Conservation (phyloP, 2,113 vertebrate genomes). For the Podilymbus podiceps region DNA sequence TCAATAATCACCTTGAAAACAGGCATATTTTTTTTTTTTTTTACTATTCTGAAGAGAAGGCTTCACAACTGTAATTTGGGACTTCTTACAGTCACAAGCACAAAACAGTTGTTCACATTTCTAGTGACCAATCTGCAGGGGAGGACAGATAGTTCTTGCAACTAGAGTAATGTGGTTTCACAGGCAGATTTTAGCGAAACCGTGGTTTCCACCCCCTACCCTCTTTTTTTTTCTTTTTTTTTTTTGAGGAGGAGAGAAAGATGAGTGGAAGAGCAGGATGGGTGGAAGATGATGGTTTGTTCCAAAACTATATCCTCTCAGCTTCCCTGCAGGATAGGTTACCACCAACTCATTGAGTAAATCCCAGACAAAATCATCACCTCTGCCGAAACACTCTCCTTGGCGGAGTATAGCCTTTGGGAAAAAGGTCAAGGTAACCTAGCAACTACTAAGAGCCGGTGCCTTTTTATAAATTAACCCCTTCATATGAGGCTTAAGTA, state of each 20-base stretch:
- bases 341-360: not conserved
- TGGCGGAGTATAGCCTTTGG: slow-evolving; percentile 8
- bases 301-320: not conserved
- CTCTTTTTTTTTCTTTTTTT: not conserved
- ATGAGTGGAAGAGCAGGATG: not conserved
- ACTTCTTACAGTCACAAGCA: not conserved
- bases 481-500: not conserved
- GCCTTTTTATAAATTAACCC: slow-evolving; percentile 53
- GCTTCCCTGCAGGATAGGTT: not conserved
- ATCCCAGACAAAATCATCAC: not conserved
- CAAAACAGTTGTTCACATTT: not conserved
- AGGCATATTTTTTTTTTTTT: not conserved
- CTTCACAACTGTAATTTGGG: not conserved
- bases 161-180: not conserved
- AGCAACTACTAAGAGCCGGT: slow-evolving; percentile 40
- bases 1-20: not conserved
- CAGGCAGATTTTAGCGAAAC: not conserved
- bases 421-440: slow-evolving; percentile 62
- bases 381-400: not conserved
- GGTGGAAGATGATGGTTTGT: not conserved
- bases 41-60: not conserved
- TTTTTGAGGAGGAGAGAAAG: not conserved
- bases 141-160: not conserved
- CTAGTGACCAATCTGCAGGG: not conserved
- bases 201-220: not conserved